Evolutionary conservation across 2,888 invertebrate genomes (phyloP), one percentile per base, ranked within the genome.

Genomic region (Plebejus anna): DNA sequence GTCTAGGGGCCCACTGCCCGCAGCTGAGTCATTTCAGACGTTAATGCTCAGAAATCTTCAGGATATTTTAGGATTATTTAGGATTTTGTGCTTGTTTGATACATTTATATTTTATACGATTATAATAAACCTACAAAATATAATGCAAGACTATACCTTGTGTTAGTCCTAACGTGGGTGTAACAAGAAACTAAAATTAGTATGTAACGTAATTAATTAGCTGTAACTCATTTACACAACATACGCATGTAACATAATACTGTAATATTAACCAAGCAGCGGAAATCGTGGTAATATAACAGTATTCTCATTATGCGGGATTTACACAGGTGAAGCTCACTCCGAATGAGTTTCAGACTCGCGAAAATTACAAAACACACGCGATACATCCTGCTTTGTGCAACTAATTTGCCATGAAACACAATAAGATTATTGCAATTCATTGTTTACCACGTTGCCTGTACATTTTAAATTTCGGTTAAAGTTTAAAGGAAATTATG

Each of bases 211-310:
- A 66, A 66, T 61, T 9, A 61, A 28, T 66, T 66, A 36, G 28
- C 4, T 66, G 11, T 66, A 66, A 32, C 66, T 66, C 66, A 66
- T 32, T 66, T 36, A 32, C 32, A 32, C 32, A 61, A 28, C 22
- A 61, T 28, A 13, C 32, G 66, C 66, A 36, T 66, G 66, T 66
- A 36, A 66, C 66, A 32, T 32, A 36, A 16, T 32, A 66, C 66
- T 9, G 66, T 66, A 32, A 47, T 47, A 47, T 42, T 22, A 72
- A 72, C 72, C 22, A 5, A 22, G 22, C 72, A 47, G 3, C 7
- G 28, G 72, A 47, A 72, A 72, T 28, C 47, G 72, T 47, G 72
- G 72, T 47, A 22, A 42, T 72, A 42, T 72, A 72, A 11, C 22
- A 42, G 6, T 9, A 72, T 22, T 47, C 72, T 42, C 47, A 72